Conservation (phyloP, 2,797 vertebrate species). For the Knipowitschia caucasica region DNA sequence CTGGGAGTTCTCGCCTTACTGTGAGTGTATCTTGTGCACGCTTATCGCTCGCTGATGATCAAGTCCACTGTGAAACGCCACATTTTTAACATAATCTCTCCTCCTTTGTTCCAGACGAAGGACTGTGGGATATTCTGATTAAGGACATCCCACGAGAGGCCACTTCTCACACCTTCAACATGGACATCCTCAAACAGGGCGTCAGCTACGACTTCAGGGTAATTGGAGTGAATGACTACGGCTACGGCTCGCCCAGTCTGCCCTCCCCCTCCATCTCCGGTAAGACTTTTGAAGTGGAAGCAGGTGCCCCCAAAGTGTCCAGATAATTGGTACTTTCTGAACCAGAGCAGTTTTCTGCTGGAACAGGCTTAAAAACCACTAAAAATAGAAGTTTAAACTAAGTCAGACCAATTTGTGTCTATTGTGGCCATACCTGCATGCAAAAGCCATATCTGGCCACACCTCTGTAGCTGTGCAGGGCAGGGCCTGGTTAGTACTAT, state of each 20-base stretch:
- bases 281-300: slow-evolving; percentile 42
- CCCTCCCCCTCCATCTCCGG: slow-evolving; percentile 94
- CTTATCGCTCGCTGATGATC: too few species aligned
- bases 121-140: slow-evolving; percentile 96
- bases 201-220: slow-evolving; percentile 97
- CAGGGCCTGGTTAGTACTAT: too few species aligned
- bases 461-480: too few species aligned
- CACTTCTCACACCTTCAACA: slow-evolving; percentile 94
- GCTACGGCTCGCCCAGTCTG: slow-evolving; percentile 90
- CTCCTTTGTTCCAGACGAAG: slow-evolving; percentile 81
- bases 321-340: not conserved
- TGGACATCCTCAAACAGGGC: slow-evolving; percentile 92
- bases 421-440: too few species aligned
- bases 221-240: slow-evolving; percentile 93
- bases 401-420: too few species aligned
- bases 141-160: slow-evolving; percentile 97
- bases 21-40: too few species aligned
- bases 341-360: too few species aligned
- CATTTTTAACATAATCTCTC: not conserved
- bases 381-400: too few species aligned
- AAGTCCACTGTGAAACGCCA: not conserved
- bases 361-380: too few species aligned
- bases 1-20: too few species aligned
- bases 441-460: too few species aligned
- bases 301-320: not conserved